Evolutionary conservation across 2,113 vertebrate species (phyloP).

Genomic region (Pteronura brasiliensis): DNA sequence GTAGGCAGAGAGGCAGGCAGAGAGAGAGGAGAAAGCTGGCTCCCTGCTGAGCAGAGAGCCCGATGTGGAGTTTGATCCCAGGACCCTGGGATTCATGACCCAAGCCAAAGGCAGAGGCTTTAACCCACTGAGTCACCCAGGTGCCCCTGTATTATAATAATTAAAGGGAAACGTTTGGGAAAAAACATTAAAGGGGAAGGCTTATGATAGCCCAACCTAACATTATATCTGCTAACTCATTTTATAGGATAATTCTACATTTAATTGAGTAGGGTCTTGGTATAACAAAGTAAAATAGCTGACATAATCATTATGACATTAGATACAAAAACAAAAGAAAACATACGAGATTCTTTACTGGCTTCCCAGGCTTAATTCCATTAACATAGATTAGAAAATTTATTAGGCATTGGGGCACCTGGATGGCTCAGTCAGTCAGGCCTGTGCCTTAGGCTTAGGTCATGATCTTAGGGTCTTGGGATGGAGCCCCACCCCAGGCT

Average conservation of each 20-base stretch:
- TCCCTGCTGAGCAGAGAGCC: too few species aligned
- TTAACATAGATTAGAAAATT: not conserved
- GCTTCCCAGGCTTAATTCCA: not conserved
- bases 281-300: not conserved
- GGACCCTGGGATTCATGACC: too few species aligned
- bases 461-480: not conserved
- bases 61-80: too few species aligned
- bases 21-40: too few species aligned
- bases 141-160: not conserved
- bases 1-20: too few species aligned
- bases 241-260: not conserved
- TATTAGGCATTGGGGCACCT: not conserved
- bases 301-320: not conserved
- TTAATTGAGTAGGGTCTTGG: not conserved
- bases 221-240: not conserved
- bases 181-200: not conserved
- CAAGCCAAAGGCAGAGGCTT: too few species aligned
- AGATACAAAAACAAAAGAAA: not conserved
- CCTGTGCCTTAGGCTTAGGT: not conserved
- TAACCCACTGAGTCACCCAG: too few species aligned
- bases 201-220: not conserved
- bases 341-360: not conserved
- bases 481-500: not conserved
- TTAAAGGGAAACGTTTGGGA: accelerated
- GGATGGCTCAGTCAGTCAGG: not conserved